These are phyloP conservation scores for Myodes glareolus DNA, from an alignment of 2,113 vertebrate genomes.

Conservation along the genomic window DNA sequence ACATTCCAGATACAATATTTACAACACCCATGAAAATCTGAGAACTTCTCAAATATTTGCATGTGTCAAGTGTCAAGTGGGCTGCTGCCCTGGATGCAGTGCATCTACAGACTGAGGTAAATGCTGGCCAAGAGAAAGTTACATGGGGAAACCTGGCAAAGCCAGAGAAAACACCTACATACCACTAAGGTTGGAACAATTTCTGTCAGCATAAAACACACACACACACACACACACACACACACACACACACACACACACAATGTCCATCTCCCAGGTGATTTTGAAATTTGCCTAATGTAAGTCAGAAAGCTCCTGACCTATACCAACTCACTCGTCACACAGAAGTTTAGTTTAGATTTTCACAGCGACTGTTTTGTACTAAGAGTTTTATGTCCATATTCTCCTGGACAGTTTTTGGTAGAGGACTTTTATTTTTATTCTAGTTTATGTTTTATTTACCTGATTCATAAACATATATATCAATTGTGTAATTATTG, in stretches of 20 bases:
- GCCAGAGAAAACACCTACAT: conserved; percentile 16
- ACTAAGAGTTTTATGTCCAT: neutral
- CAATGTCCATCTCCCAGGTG: neutral
- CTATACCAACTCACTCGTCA: neutral
- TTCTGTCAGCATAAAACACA: neutral
- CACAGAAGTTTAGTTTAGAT: conserved; percentile 36
- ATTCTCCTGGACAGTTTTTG: neutral
- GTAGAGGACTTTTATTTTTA: neutral
- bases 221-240: neutral
- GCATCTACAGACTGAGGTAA: neutral
- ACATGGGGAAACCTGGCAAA: neutral
- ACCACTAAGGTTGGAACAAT: conserved; percentile 20
- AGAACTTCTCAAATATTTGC: conserved; percentile 72
- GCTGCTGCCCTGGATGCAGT: neutral
- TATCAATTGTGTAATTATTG: neutral
- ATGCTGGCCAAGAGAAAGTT: conserved; percentile 24
- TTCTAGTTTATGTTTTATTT: neutral
- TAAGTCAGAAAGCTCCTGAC: neutral
- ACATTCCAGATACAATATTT: conserved; percentile 70
- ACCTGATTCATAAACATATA: neutral
- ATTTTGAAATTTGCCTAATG: neutral
- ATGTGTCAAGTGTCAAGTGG: neutral
- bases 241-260: neutral
- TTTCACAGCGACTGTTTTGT: neutral
- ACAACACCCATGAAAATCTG: conserved; percentile 63